Evolutionary conservation across 2,888 invertebrate genomes (phyloP), one percentile per base, ranked within the genome.

Genomic region (Ormyrus rosae): DNA sequence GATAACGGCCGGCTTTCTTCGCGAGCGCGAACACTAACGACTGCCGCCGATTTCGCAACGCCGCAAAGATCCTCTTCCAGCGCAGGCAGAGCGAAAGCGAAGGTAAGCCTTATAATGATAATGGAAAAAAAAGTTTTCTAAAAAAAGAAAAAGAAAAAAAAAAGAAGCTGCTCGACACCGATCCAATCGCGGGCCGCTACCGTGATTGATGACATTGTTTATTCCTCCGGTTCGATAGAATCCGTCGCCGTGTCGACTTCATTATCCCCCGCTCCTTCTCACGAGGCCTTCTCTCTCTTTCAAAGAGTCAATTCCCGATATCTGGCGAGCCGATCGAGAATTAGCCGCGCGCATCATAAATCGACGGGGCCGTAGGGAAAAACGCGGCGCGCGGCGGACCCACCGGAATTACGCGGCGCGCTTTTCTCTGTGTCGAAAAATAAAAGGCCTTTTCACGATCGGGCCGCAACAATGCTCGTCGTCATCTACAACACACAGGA

Each of bases 181-280:
- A 4, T 34, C 34, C 34, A 34, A 34, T 34, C 34, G 34, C 34
- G 34, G 34, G 34, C 34, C 34, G 34, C 34, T 4, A 4, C 34
- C 50, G 58, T 76, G 81, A 82, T 82, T 68, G 81, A 82, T 82
- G 76, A 78, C 11, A 58, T 60, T 67, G 75, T 72, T 75, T 81
- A 72, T 81, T 81, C 78, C n/a, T 60, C 34, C 13, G 46, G 10
- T 63, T 76, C 76, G 69, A 79, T 73, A 65, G 69, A 72, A 67
- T 75, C 79, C 73, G 79, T 82, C 81, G 65, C 34, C 34, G 34
- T 34, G 34, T 76, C 78, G 72, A 73, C 76, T 79, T 79, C 69
- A 76, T 82, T 79, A 82, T 82, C 72, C 71, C 65, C 60, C 67
- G 11, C 45, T 8, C 69, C 64, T 48, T 58, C 64, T 56, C 65